Base-by-base conservation (phyloP, 1,140 invertebrate genomes). In the Drosophila ogumai region DNA sequence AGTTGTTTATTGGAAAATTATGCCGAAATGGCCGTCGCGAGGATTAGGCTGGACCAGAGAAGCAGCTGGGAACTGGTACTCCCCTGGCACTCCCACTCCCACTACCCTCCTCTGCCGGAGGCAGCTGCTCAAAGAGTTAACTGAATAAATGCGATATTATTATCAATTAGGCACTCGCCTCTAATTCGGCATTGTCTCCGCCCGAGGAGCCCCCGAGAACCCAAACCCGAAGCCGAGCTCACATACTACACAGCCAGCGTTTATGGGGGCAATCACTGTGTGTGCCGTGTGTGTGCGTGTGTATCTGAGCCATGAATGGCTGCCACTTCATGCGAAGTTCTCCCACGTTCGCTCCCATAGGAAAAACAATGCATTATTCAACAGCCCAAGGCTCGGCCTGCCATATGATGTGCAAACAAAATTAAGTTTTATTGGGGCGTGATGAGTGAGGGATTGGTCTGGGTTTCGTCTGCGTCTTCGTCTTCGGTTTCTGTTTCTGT, bases 371-470 rank as follows among this genome's bases (percentile, higher is more conserved):
- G 82, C 75, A 87, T 87, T 82, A 87, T 87, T 87, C 79, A 87
- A 87, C 59, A 79, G 82, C 68, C 67, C 82, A 79, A 79, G 78
- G 63, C 64, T 52, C 44, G n/a, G 28, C 31, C 41, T 43, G 57
- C 40, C 46, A 32, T 38, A 41, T 41, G 43, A 68, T 84, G 80
- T 84, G 66, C 85, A 88, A 88, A 84, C 85, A 88, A 90, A 88
- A 90, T 88, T 88, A 88, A 84, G 85, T 88, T 88, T 88, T 88
- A 90, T 90, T 88, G 77, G 85, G 87, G 77, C 84, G 79, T 84
- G 81, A 84, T 84, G 82, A 81, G 82, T 79, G 82, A 61, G 78
- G 78, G 64, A 58, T 84, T 44, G 69, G 40, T 52, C 32, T 57
- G 34, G 50, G 63, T 6, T 13, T 17, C 47, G 47, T 9, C 46